Evolutionary conservation across 1,140 invertebrate genomes (phyloP).

Genomic region (Drosophila serrata): DNA sequence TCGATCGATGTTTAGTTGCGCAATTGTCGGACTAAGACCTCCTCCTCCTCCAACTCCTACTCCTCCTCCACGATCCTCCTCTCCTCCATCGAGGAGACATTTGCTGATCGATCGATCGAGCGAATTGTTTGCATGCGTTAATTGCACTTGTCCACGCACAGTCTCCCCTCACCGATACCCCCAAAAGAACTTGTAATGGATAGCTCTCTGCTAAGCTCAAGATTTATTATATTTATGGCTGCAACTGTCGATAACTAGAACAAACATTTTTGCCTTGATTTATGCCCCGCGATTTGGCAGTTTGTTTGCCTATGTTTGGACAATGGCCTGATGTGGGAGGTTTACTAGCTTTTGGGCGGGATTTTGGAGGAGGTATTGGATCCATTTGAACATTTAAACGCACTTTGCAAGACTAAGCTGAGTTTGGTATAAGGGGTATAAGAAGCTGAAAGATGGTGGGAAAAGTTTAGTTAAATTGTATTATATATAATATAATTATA

Average conservation of each 20-base stretch:
- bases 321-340: slow-evolving; percentile 52
- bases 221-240: slow-evolving; percentile 52
- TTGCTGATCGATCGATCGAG: slow-evolving; percentile 25
- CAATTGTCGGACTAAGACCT: slow-evolving; percentile 41
- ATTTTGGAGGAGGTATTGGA: slow-evolving; percentile 2
- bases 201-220: slow-evolving; percentile 16
- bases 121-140: slow-evolving; percentile 62
- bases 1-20: slow-evolving; percentile 59
- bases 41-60: neutral
- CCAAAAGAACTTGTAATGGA: slow-evolving; percentile 10
- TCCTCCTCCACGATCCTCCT: neutral
- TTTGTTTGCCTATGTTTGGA: slow-evolving; percentile 78
- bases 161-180: neutral
- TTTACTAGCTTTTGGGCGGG: slow-evolving; percentile 8
- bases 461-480: too few relatives aligned
- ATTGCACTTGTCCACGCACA: slow-evolving; percentile 75
- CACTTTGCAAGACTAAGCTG: slow-evolving; percentile 39
- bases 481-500: too few relatives aligned
- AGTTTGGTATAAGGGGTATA: neutral
- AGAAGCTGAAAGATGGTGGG: too few relatives aligned
- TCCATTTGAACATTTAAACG: slow-evolving; percentile 65
- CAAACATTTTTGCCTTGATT: slow-evolving; percentile 73
- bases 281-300: slow-evolving; percentile 55
- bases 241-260: slow-evolving; percentile 67
- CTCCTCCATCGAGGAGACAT: slow-evolving; percentile 43